Percentiles rank a stretch among this genome's conserved stretches.
phyloP scores from a whole-genome alignment of 2,797 vertebrate genomes.

The Pelodytes ibericus region DNA sequence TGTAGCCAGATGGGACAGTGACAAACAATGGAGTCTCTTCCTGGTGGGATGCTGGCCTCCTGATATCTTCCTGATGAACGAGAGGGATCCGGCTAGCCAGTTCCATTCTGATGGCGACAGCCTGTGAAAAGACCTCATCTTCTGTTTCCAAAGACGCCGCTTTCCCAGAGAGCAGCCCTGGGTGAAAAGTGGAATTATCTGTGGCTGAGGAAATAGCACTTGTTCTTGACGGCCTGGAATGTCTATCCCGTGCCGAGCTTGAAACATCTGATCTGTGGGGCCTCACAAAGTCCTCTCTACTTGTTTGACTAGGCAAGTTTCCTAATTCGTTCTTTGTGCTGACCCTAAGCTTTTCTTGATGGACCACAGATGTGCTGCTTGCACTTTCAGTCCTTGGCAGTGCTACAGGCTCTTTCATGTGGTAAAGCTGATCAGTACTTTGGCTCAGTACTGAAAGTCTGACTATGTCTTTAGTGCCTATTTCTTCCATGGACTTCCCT shows the following conservation, averaged over 20 bases:
- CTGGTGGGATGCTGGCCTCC: not conserved
- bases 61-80: not conserved
- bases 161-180: slow-evolving; percentile 16
- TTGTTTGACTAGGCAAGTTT: slow-evolving; percentile 35
- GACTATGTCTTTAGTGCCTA: slow-evolving; percentile 62
- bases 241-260: not conserved
- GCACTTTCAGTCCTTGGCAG: not conserved
- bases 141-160: slow-evolving; percentile 25
- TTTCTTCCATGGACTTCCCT: slow-evolving; percentile 80
- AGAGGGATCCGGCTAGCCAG: not conserved
- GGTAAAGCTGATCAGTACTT: slow-evolving; percentile 79
- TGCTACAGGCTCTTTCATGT: slow-evolving; percentile 40
- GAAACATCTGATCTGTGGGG: not conserved
- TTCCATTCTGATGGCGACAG: not conserved
- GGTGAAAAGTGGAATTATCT: slow-evolving; percentile 52
- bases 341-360: slow-evolving; percentile 16
- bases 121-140: slow-evolving; percentile 46
- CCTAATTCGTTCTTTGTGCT: slow-evolving; percentile 56
- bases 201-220: slow-evolving; percentile 30
- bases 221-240: slow-evolving; percentile 12
- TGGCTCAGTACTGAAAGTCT: slow-evolving; percentile 68
- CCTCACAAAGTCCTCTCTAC: slow-evolving; percentile 2
- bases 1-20: not conserved
- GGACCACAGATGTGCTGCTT: slow-evolving; percentile 5
- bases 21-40: not conserved